Evolutionary conservation across 2,113 vertebrate genomes (phyloP), one percentile per base, ranked within the genome.

Genomic region (Cochlearius cochlearius): DNA sequence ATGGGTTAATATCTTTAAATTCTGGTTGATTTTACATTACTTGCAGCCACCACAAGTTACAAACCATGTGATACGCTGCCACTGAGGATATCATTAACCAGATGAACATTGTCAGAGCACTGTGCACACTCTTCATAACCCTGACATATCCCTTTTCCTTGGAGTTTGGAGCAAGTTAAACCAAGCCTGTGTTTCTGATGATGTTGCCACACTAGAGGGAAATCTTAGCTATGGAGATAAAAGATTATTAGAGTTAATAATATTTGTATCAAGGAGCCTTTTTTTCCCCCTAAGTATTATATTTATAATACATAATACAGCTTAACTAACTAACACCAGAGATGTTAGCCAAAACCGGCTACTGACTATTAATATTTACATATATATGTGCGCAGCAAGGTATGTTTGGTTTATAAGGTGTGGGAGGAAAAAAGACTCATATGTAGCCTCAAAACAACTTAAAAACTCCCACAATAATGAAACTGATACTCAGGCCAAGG

Each of bases 391-490:
- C 7, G 4, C 26, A 92, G 52, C 22, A 78, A 78, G 19, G 1
- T 66, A 19, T 55, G 2, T 49, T 78, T 45, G 39, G 74, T 74
- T 85, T 88, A 30, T 27, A 62, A 41, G 38, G 7, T 71, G 12
- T 53, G 8, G 7, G 16, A 39, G 50, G 26, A 19, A 59, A 85
- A 62, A 73, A 43, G 5, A 11, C 19, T 45, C 11, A 5, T 26
- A 30, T 47, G 6, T 86, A 83, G 25, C 25, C 50, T 62, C n/a
- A 77, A 77, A 95, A 71, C 5, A 85, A 15, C 19, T 84, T 34
- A 10, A 73, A 87, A 75, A 15, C 1, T 0, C 3, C 3, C 0
- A 0, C 60, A 64, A 60, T 77, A 71, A 62, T 63, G 41, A 58
- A 71, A 71, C 23, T 55, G 12, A 13, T 68, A 50, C 18, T 67